Percentiles rank a stretch among this genome's conserved stretches.
These are phyloP conservation scores for Ladona fulva DNA, from an alignment of 1,140 invertebrate genomes.

Conservation along the genomic window DNA sequence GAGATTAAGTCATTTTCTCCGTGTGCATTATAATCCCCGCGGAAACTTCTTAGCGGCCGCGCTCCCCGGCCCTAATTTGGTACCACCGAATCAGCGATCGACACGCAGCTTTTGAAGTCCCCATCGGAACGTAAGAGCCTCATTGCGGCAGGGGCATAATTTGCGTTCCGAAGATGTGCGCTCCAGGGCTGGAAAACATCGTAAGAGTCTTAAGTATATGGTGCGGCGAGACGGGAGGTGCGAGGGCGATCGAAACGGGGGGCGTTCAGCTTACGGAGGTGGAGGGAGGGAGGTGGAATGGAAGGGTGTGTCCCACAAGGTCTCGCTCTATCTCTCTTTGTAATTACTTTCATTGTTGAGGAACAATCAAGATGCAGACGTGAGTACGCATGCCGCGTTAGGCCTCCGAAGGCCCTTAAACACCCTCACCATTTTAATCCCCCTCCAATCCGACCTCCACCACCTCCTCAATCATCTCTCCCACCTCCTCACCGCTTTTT, in stretches of 20 bases:
- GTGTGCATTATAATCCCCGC: neutral
- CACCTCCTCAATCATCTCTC: no score
- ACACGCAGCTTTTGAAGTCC: neutral
- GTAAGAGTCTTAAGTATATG: neutral
- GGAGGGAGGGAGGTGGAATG: neutral
- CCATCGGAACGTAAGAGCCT: neutral
- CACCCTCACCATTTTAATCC: no score
- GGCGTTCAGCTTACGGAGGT: no score
- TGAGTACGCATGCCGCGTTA: neutral
- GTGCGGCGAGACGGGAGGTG: neutral
- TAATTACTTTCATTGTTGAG: constrained; percentile 7
- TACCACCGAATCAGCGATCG: neutral
- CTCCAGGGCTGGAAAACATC: neutral
- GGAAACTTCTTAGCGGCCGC: neutral
- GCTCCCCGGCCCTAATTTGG: neutral
- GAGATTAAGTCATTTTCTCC: neutral
- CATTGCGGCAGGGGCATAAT: neutral
- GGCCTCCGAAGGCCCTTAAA: no score
- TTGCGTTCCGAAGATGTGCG: neutral
- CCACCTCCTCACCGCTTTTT: no score
- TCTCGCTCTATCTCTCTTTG: neutral
- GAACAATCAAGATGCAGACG: neutral
- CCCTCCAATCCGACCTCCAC: no score
- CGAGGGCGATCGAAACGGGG: neutral
- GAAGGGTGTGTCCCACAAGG: neutral